Evolutionary conservation across 2,888 invertebrate genomes (phyloP), one percentile per base, ranked within the genome.

Genomic region (Eupithecia subumbrata): DNA sequence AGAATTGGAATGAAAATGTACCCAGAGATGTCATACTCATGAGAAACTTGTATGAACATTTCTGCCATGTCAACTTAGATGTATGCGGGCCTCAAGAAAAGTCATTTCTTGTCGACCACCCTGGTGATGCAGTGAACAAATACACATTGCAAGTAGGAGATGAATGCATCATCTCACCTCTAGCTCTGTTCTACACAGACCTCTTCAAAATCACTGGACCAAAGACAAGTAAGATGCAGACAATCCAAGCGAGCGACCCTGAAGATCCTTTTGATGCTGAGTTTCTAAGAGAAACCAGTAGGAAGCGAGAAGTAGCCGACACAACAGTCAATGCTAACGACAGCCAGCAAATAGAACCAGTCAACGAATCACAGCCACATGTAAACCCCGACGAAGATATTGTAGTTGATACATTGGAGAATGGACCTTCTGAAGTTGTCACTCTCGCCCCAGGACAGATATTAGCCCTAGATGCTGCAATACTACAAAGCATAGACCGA

Each of bases 201-300:
- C 92, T 99, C 75, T 96, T 99, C 34, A 97, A 97, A 84, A 97
- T 98, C 22, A 98, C 98, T 0, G 98, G 98, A 0, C 88, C 92
- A 0, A 97, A 98, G 88, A 92, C 94, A 43, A 96, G 97, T 1
- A 97, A 97, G 82, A 96, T 97, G 16, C 98, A 98, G 85, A 96
- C 95, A 70, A 97, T 98, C 5, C 95, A 95, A 77, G 93, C 95
- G 7, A 95, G 96, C 79, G 98, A 99, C 87, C 97, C 98, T 0
- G 98, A 98, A 90, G 99, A 99, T 92, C 98, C 98, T 4, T 98
- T 98, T 87, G 99, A 99, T 94, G 98, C 98, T 18, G 97, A 98
- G 86, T 99, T 98, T 87, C 93, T 99, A 16, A 95, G 98, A 79
- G 99, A 99, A 94, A 99, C 98, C 0, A 97, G 98, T 83, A 95